Evolutionary conservation across 2,888 invertebrate species (phyloP).

Genomic region (Dinocampus coccinellae): DNA sequence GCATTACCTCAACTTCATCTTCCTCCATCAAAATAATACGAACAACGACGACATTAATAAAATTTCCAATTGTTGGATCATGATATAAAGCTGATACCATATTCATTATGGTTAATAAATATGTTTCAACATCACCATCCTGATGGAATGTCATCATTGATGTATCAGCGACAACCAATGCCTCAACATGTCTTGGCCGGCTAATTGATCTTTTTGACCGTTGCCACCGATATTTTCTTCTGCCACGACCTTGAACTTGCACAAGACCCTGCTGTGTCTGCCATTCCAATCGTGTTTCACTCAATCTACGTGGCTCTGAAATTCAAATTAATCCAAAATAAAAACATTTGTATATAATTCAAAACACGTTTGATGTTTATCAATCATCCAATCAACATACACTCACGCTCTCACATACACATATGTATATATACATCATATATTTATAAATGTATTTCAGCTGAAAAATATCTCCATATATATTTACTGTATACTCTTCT

Average conservation of each 20-base stretch:
- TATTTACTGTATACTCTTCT: background rate
- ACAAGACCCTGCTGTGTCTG: constrained; percentile 71
- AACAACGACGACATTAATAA: constrained; percentile 91
- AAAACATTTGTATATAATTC: background rate
- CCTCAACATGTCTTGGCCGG: constrained; percentile 84
- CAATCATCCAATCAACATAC: constrained; percentile 11
- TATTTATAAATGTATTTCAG: background rate
- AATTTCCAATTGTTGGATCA: constrained; percentile 91
- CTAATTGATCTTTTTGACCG: constrained; percentile 77
- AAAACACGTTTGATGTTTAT: constrained; percentile 17
- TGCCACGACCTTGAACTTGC: constrained; percentile 70
- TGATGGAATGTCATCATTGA: constrained; percentile 90
- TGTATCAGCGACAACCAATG: constrained; percentile 87
- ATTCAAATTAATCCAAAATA: background rate
- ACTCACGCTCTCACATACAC: background rate
- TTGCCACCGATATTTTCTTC: constrained; percentile 55
- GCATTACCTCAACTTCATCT: constrained; percentile 70
- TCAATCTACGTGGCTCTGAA: constrained; percentile 63
- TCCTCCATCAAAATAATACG: constrained; percentile 84
- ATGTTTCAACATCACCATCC: constrained; percentile 84
- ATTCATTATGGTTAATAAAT: constrained; percentile 92
- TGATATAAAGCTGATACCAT: constrained; percentile 89
- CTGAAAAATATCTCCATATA: background rate
- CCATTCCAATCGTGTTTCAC: constrained; percentile 74
- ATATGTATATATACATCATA: background rate